Evolutionary conservation across 2,797 vertebrate species (phyloP), one percentile per base, ranked within the genome.

Genomic region (Tarsius wallacei): DNA sequence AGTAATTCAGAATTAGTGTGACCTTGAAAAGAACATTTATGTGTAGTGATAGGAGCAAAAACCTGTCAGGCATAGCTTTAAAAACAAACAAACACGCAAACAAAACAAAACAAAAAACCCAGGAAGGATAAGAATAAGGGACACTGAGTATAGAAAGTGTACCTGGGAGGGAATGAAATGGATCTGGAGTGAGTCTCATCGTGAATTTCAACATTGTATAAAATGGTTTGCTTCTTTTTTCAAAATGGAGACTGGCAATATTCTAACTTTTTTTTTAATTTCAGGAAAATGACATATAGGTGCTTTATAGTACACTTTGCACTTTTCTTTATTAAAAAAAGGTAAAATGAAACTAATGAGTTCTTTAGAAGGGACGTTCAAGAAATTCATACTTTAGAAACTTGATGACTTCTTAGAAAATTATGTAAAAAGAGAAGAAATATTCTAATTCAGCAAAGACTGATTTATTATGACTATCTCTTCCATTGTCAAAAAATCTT

Each of bases 401-500:
- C 74, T 61, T 82, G 17, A 63, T 5, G 5, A 24, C 21, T 63
- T 55, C 22, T 87, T 55, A 47, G 53, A 85, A 95, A 90, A 84
- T 76, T 24, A 59, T 33, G 1, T 76, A 47, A 84, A 82, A 42
- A 73, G 24, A 92, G 14, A 2, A 61, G 93, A 93, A 66, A 59
- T 55, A 81, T 61, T 82, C 31, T 93, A 85, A 64, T 53, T 53
- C 21, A 47, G 36, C 21, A 70, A 90, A 91, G 57, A 96, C 10
- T 76, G 55, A 93, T 76, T 90, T 96, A 77, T 86, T 93, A 63
- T 51, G 33, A 88, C 28, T 81, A n/a, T 92, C 53, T 91, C 9
- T 94, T 91, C 68, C 31, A 86, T 28, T 91, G 21, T 91, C 49
- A 90, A 88, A 92, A 42, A 93, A 15, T 73, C 13, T 66, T 0